phyloP scores from a whole-genome alignment of 1,140 invertebrate genomes.

The Zaprionus camerounensis region DNA sequence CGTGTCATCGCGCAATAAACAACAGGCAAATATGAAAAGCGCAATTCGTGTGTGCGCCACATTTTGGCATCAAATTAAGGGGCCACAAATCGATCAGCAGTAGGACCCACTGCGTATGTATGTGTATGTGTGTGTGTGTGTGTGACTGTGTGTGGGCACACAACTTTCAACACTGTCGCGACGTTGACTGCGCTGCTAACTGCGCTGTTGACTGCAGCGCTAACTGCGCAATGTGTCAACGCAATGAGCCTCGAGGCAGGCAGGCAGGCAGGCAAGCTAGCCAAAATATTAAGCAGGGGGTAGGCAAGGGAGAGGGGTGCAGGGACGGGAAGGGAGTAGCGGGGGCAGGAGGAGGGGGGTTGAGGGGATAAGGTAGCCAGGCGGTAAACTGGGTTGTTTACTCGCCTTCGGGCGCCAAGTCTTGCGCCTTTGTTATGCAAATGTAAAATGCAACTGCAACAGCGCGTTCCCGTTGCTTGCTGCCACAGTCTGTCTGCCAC shows the following conservation, averaged over 20 bases:
- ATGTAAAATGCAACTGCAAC: constrained; percentile 60
- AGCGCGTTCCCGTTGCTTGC: constrained; percentile 30
- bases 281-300: neutral
- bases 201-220: constrained; percentile 18
- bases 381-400: constrained; percentile 31
- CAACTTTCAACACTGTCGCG: constrained; percentile 25
- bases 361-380: neutral
- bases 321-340: neutral
- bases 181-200: neutral
- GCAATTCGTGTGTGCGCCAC: constrained; percentile 42
- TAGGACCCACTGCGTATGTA: constrained; percentile 29
- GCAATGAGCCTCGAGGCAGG: constrained; percentile 37
- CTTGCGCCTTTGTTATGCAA: constrained; percentile 74
- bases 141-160: constrained; percentile 43
- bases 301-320: neutral
- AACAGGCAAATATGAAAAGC: constrained; percentile 28
- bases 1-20: constrained; percentile 31
- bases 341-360: neutral
- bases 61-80: constrained; percentile 50
- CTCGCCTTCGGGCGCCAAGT: constrained; percentile 63
- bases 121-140: constrained; percentile 17
- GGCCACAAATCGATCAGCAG: constrained; percentile 73
- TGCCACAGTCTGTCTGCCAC: constrained; percentile 4
- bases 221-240: constrained; percentile 58
- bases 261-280: constrained; percentile 11